A percentile compares a stretch with the other conserved stretches of the same genome.
Conservation (phyloP, 2,113 vertebrate genomes). For the Triplophysa tibetana region DNA sequence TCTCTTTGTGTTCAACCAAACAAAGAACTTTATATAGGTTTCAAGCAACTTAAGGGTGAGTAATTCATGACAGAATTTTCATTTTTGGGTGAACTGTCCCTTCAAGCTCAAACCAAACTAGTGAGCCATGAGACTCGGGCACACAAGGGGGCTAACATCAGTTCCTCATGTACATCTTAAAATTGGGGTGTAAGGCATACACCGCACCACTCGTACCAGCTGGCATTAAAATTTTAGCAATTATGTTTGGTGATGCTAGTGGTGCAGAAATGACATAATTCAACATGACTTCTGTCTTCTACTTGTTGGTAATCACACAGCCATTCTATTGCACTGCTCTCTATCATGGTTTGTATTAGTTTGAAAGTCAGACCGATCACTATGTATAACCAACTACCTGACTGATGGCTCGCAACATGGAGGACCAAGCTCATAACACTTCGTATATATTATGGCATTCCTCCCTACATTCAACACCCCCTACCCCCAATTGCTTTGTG, state of each 20-base stretch:
- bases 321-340: not conserved
- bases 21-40: no score
- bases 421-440: slow-evolving; percentile 38
- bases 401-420: slow-evolving; percentile 31
- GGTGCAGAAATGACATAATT: not conserved
- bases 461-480: slow-evolving; percentile 2
- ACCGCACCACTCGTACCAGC: no score
- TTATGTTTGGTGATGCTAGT: not conserved
- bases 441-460: slow-evolving; percentile 24
- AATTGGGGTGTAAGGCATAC: no score
- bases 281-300: not conserved
- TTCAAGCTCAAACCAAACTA: no score
- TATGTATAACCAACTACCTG: not conserved
- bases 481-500: slow-evolving; percentile 9
- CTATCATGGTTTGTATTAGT: slow-evolving; percentile 13
- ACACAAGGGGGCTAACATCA: no score
- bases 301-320: not conserved
- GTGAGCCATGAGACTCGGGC: no score
- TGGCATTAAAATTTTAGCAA: no score
- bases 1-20: no score
- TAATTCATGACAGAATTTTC: no score
- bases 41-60: no score
- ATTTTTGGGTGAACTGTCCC: no score
- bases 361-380: slow-evolving; percentile 28
- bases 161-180: no score